Base-by-base conservation (phyloP, 2,113 vertebrate genomes). In the Polypterus senegalus region DNA sequence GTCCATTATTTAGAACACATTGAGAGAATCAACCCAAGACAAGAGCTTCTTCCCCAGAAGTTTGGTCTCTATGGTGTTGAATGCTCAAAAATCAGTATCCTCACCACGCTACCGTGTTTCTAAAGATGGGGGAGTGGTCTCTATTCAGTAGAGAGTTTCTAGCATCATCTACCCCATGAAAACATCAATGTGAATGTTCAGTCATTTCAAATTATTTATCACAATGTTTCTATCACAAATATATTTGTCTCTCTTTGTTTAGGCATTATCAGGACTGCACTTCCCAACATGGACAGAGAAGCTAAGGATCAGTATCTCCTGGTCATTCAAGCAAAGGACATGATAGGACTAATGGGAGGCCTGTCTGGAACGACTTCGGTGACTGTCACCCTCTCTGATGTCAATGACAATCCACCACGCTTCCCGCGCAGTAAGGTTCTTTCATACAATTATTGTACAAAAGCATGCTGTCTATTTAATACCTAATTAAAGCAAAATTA, bases 311-410 rank as follows among this genome's bases (percentile, higher is more conserved):
- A 97, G 76, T 98, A 98, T 48, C 80, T 97, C 9, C 77, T 98
- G 11, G 90, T 97, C 72, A 96, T 98, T 79, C 94, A 98, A 80
- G 95, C 95, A 73, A 98, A 97, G 74, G 95, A 98, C 79, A 98
- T 98, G 94, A 92, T 96, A 65, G 95, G 95, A 47, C 93, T 97
- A 83, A 93, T 95, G 70, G 95, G 95, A 2, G 95, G 95, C 53
- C 86, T 98, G 45, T 97, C 95, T 3, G 94, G 95, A 54, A 97
- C 92, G 9, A 95, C 95, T 0, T 91, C 94, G 0, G 92, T 98
- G 63, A 98, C 92, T 0, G 88, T 98, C 69, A 94, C 90, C 3
- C 87, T 98, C 43, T 93, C 88, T 1, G 95, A 98, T 53, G 92
- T 98, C 66, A 98, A 98, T 1, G 95, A 97, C 76, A 97, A 97